Percentiles rank a stretch among this genome's conserved stretches.
These are phyloP conservation scores for Boulengeromyrus knoepffleri DNA, from an alignment of 2,113 vertebrate genomes.

Conservation along the genomic window DNA sequence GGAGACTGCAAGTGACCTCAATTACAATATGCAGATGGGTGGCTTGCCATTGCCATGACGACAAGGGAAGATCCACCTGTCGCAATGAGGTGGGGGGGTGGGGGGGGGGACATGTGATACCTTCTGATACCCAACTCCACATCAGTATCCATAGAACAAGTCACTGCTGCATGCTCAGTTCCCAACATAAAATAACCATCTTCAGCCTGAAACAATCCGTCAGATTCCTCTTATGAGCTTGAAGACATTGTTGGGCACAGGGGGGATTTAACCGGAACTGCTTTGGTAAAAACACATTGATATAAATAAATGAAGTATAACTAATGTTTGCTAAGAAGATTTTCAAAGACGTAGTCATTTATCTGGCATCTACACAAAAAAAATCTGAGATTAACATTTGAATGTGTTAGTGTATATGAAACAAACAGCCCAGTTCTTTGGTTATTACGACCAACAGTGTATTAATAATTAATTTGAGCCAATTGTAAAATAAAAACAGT, in stretches of 20 bases:
- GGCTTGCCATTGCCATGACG: background rate
- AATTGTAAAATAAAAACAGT: slow-evolving; percentile 3
- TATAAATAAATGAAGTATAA: background rate
- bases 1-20: slow-evolving; percentile 35
- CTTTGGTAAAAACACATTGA: background rate
- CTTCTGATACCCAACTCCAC: background rate
- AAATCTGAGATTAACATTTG: background rate
- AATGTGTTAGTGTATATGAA: background rate
- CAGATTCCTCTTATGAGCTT: background rate
- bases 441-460: background rate
- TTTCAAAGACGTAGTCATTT: background rate
- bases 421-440: background rate
- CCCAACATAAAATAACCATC: background rate
- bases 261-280: background rate
- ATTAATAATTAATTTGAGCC: background rate
- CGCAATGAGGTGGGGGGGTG: background rate
- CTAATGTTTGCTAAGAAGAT: background rate
- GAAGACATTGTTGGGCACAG: background rate
- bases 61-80: background rate
- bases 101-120: background rate
- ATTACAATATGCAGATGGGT: slow-evolving; percentile 42
- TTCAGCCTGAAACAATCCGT: background rate
- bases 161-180: background rate
- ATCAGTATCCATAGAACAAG: background rate
- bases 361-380: background rate